Base-by-base conservation (phyloP, 2,888 invertebrate species). In the Auanema freiburgensis region DNA sequence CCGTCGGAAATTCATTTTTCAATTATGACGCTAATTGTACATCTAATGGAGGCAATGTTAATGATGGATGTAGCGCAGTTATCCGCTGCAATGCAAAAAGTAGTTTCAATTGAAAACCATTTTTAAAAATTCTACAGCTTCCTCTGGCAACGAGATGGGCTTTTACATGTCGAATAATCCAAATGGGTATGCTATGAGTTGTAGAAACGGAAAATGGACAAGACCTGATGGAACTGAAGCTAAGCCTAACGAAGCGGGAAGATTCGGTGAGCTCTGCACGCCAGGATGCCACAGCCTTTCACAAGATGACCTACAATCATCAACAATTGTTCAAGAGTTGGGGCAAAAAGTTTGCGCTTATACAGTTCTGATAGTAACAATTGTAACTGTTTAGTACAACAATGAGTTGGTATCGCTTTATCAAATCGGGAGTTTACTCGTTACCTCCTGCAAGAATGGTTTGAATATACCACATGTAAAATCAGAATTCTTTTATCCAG, bases 91-190 rank as follows among this genome's bases (percentile, higher is more conserved):
- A 16, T 21, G 3, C 16, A 5, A 46, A 18, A 52, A 6, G 51
- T 41, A 50, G 44, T n/a, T 10, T 18, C 18, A 55, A 55, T 33
- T 5, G 8, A 33, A 33, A 33, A 33, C 3, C 3, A 8, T 33
- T 33, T 5, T 5, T 33, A 33, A 3, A 33, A 33, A 5, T 5
- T 5, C 33, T 33, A 33, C 3, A 33, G 33, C 33, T 33, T 33
- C 16, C 3, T 16, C 41, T 10, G 23, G 57, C 6, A 57, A 12
- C 24, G 51, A 44, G 3, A 10, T 54, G 11, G 60, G 54, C 14
- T 60, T 16, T 21, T 60, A 46, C 18, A 60, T 60, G 60, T 49
- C 54, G 12, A 43, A 43, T 24, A 55, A 60, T 16, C 60, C 60
- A 5, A 54, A 11, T 16, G 60, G 60, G 2, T 55, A 60, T 23